Base-by-base conservation (phyloP, 2,888 invertebrate species). In the Nysson spinosus region DNA sequence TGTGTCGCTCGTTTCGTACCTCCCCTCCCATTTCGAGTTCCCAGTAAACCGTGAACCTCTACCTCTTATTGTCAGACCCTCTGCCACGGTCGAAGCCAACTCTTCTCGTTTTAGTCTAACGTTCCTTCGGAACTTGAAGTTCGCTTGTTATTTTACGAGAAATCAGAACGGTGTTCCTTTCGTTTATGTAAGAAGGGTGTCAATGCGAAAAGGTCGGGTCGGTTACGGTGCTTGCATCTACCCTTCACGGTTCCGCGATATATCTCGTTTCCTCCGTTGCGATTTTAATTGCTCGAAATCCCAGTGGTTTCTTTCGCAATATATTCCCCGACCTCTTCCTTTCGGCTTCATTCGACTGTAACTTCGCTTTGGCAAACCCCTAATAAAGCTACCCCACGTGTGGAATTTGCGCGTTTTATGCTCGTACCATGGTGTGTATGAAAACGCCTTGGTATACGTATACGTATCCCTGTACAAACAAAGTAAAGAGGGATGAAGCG, bases 201-300 rank as follows among this genome's bases (percentile, higher is more conserved):
- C 66, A 51, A 47, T 52, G 66, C 57, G 57, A 66, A 57, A 66
- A 66, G 66, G 54, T 14, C 34, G 34, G 5, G 5, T 1, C 24
- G 47, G 63, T 52, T 46, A 64, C 34, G 64, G 64, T 64, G 64
- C 39, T 63, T 14, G 14, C 34, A 30, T 34, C 4, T 14, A 14
- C 39, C 51, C 35, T 16, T 35, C 56, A 24, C 39, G 34, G 44
- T 51, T 20, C 24, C 43, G 39, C 28, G 24, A 26, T 20, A n/a
- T n/a, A 40, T 49, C 19, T 47, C 39, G 55, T 44, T 43, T 28
- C 44, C 35, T 51, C 12, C 52, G 39, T 55, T 17, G 37, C 64
- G 73, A 72, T 80, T 80, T 80, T 81, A 82, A 82, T 82, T 80
- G 77, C 76, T 69, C 71, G 66, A 73, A 78, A 79, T 79, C 71